phyloP scores from a whole-genome alignment of 2,797 vertebrate species.

The Sebastes oblongus region DNA sequence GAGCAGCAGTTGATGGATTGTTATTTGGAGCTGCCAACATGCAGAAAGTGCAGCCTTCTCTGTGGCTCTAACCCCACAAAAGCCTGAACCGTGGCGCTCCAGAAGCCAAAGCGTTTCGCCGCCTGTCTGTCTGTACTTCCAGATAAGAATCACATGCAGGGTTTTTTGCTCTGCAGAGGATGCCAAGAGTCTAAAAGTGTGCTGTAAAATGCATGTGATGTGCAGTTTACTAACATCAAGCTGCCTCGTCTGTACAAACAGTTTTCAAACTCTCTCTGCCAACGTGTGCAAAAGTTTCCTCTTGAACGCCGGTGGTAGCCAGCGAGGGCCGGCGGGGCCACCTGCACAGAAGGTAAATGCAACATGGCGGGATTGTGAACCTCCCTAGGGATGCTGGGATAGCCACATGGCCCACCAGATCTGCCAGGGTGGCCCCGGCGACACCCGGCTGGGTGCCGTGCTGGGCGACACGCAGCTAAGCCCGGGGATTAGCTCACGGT shows the following conservation, averaged over 20 bases:
- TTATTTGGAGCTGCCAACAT: constrained; percentile 43
- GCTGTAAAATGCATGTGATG: constrained; percentile 42
- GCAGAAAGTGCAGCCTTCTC: constrained; percentile 26
- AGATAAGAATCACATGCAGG: constrained; percentile 64
- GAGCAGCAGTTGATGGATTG: constrained; percentile 41
- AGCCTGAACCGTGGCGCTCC: constrained; percentile 36
- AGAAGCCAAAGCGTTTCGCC: constrained; percentile 34
- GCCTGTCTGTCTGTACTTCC: constrained; percentile 66
- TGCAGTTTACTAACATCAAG: constrained; percentile 62
- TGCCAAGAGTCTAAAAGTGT: constrained; percentile 59
- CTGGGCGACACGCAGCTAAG: constrained; percentile 63
- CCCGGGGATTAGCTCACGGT: constrained; percentile 68
- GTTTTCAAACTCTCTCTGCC: constrained; percentile 45
- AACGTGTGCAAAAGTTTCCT: constrained; percentile 55
- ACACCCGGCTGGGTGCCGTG: constrained; percentile 72
- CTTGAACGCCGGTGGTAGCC: constrained; percentile 53
- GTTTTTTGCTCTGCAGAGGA: constrained; percentile 13
- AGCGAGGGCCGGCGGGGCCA: constrained; percentile 69
- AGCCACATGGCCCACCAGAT: constrained; percentile 75
- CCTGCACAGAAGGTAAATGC: constrained; percentile 83
- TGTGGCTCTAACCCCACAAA: constrained; percentile 46
- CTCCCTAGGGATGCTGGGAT: constrained; percentile 67
- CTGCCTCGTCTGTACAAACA: constrained; percentile 55
- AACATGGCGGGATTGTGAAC: constrained; percentile 74
- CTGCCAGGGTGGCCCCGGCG: constrained; percentile 74